Evolutionary conservation across 2,797 vertebrate genomes (phyloP), one percentile per base, ranked within the genome.

Genomic region (Paratrypauchen microcephalus): DNA sequence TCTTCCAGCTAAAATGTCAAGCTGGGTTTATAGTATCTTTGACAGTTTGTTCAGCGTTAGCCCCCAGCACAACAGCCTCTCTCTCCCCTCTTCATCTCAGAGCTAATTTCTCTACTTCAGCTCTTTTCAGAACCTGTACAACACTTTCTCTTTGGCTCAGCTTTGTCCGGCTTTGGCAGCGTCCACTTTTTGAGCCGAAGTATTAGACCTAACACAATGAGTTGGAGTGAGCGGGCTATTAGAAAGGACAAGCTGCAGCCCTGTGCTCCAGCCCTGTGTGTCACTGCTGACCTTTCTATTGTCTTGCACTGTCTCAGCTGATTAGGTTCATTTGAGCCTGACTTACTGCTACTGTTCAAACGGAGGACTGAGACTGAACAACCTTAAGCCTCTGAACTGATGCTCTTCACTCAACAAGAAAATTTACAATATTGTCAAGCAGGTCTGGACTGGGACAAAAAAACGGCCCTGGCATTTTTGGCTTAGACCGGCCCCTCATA

Each of bases 281-380:
- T 78, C 85, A 81, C 24, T 72, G 68, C 1, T 91, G 90, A 91
- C 90, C 90, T 91, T 90, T 90, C 74, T 70, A 65, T 78, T 75
- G 72, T 73, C 78, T 81, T 63, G 76, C 75, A 66, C 76, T 80
- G 85, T 88, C 89, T 82, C 66, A 79, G 75, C 76, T 79, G 78
- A 90, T 89, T 86, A 87, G 83, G 73, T 72, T 70, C 75, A 60
- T 60, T n/a, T 19, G 58, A 60, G 58, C 30, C 58, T 32, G 28
- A 19, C 28, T 60, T 60, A 65, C 82, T 36, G 2, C 82, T 47
- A 23, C 77, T 71, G 79, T 83, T 77, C 58, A 55, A 76, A 76
- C 59, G 69, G 68, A 47, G 5, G 72, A 9, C 71, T 23, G 72
- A 78, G 78, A 76, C 15, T 45, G 41, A 45, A 78, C 52, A 76